These are phyloP conservation scores for Dryocosmus kuriphilus DNA, from an alignment of 2,888 invertebrate genomes.

Conservation along the genomic window DNA sequence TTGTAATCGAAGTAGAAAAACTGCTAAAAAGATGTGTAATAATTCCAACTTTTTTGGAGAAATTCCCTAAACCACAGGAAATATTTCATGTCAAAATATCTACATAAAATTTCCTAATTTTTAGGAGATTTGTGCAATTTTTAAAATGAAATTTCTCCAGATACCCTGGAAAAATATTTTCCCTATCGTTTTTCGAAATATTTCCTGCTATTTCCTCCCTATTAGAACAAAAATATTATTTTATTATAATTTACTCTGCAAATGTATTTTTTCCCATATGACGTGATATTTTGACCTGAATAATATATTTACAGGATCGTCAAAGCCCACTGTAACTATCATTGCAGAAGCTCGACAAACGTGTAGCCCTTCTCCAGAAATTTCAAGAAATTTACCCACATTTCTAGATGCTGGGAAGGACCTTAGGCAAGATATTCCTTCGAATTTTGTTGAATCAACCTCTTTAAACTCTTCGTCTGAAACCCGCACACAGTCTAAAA, in stretches of 20 bases:
- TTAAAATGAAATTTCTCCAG: no score
- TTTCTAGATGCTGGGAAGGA: constrained; percentile 15
- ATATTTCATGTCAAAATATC: no score
- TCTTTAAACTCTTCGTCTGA: constrained; percentile 28
- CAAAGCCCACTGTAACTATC: constrained; percentile 62
- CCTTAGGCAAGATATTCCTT: not conserved
- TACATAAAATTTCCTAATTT: no score
- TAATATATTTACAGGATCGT: constrained; percentile 61
- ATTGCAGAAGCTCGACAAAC: constrained; percentile 65
- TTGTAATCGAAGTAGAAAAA: no score
- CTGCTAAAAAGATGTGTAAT: no score
- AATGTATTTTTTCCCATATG: not conserved
- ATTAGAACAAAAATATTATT: not conserved
- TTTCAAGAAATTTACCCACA: constrained; percentile 14
- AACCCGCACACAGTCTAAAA: constrained; percentile 14
- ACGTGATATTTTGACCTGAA: not conserved
- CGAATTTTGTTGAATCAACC: constrained; percentile 15
- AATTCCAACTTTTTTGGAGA: no score
- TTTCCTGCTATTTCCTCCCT: no score
- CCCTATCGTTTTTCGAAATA: no score
- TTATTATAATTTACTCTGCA: not conserved
- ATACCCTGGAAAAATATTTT: no score
- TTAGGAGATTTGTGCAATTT: no score
- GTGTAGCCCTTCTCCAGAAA: constrained; percentile 53
- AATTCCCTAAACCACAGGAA: no score